Base-by-base conservation (phyloP, 2,888 invertebrate species). In the Lasioglossum leucozonium region DNA sequence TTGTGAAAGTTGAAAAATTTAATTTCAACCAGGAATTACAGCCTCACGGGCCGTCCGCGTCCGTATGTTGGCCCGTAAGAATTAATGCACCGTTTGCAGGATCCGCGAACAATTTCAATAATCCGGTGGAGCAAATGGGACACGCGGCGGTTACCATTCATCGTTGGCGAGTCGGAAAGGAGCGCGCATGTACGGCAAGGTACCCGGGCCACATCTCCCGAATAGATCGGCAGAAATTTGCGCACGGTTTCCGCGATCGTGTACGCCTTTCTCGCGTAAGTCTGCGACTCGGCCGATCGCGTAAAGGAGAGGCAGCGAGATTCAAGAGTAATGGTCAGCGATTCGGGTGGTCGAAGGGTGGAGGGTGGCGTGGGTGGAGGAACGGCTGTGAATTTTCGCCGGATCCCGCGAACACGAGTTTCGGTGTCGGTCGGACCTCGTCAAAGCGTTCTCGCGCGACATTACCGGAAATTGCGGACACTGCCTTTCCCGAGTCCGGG, bases 251-350 rank as follows among this genome's bases (percentile, higher is more conserved):
- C 77, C 80, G 81, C 74, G 69, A 80, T 67, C 81, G 86, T 90
- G 82, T 86, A 90, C 90, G 90, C 90, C 90, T 83, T 90, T 90
- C 88, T 71, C 90, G 86, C 78, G 90, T 90, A 85, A 88, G 76
- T 51, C 11, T 40, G 74, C 47, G 55, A n/a, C 5, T 13, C 40
- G 11, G 4, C 11, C n/a, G 22, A 40, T 18, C 30, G 69, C 13
- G 44, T 65, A 84, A 69, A 81, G 75, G 81, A 85, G 71, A 47
- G 40, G 13, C 37, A 34, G 37, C 10, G 72, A n/a, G 77, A 42
- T 30, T 22, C 62, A 40, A 40, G 30, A 30, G 72, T 40, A 62
- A 81, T 73, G 72, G 51, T 58, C 67, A 65, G 62, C 4, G 69
- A 40, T 69, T 18, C 78, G 34, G 6, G 65, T 0, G 77, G 42